Conservation (phyloP, 1,140 invertebrate genomes). For the Chymomyza costata region DNA sequence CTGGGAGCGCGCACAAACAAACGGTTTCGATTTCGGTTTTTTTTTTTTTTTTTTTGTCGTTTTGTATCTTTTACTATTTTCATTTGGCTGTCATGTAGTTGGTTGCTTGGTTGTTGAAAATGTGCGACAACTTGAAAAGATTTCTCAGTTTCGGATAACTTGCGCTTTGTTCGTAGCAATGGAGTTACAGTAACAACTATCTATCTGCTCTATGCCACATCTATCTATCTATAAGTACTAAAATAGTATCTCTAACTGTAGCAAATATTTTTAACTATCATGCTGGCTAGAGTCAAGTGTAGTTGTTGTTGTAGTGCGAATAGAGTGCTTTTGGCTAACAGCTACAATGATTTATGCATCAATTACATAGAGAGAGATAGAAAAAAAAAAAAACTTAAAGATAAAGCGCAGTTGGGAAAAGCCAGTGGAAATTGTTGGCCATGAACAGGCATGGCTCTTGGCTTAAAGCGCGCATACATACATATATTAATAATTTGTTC, state of each 20-base stretch:
- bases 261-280: constrained; percentile 61
- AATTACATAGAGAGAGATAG: constrained; percentile 47
- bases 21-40: constrained; percentile 52
- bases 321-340: constrained; percentile 51
- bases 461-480: neutral
- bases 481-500: constrained; percentile 65
- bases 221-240: too few relatives aligned
- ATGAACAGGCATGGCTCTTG: neutral
- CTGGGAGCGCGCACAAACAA: constrained; percentile 31
- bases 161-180: neutral
- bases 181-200: too few relatives aligned
- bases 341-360: constrained; percentile 65
- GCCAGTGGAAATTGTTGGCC: constrained; percentile 27
- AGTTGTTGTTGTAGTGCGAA: constrained; percentile 42
- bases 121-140: too few relatives aligned
- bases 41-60: constrained; percentile 4
- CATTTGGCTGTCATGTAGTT: constrained; percentile 1
- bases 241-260: constrained; percentile 44
- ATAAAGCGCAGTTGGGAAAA: constrained; percentile 23
- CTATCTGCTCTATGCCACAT: too few relatives aligned
- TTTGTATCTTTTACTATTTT: constrained; percentile 4
- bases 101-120: too few relatives aligned
- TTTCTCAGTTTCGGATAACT: too few relatives aligned
- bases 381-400: too few relatives aligned
- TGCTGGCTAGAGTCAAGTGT: too few relatives aligned